Evolutionary conservation across 2,113 vertebrate genomes (phyloP).

Genomic region (Corynorhinus townsendii): DNA sequence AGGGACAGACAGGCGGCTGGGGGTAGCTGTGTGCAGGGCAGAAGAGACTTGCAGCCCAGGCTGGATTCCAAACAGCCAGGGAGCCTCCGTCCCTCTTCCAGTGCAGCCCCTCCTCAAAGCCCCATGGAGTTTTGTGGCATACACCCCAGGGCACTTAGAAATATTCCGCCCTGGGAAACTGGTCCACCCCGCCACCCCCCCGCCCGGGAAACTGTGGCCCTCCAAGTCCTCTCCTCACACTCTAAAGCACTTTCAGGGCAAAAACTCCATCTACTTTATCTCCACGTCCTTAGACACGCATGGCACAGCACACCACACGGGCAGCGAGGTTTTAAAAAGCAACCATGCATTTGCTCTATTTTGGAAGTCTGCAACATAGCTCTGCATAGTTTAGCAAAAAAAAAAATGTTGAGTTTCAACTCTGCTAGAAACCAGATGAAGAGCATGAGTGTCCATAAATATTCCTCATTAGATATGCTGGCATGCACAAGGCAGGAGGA

Average conservation of each 20-base stretch:
- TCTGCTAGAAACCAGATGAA: not conserved
- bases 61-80: rapidly evolving
- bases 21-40: rapidly evolving
- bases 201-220: not conserved
- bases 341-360: rapidly evolving
- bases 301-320: not conserved
- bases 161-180: not conserved
- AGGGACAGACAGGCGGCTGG: not conserved
- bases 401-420: not conserved
- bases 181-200: too few species aligned
- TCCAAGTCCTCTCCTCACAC: not conserved
- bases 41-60: rapidly evolving
- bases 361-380: rapidly evolving
- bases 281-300: not conserved
- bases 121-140: not conserved
- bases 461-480: not conserved
- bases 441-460: not conserved
- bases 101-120: rapidly evolving
- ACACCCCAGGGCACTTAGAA: not conserved
- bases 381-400: not conserved
- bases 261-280: rapidly evolving
- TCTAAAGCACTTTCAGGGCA: rapidly evolving
- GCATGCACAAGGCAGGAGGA: not conserved
- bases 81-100: rapidly evolving
- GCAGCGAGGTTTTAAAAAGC: not conserved